Percentiles rank a stretch among this genome's conserved stretches.
phyloP scores from a whole-genome alignment of 2,113 vertebrate species.

The Pan troglodytes region NHGRI_mPanTro3-v2.1_pri NC_072402.2:53977001-53977500 shows the following conservation, averaged over 20 bases:
- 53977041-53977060: not conserved
- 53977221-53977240: not conserved
- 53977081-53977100: not conserved
- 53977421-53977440: constrained; percentile 5
- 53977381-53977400: constrained; percentile 17
- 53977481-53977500: not conserved
- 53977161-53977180: not conserved
- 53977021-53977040: not conserved
- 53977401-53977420: not conserved
- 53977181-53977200: constrained; percentile 1
- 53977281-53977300: not conserved
- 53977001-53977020: not conserved
- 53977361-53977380: not conserved
- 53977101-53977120: not conserved
- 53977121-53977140: not conserved
- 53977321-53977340: not conserved
- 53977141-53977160: not conserved
- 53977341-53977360: not conserved
- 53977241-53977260: not conserved
- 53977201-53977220: not conserved
- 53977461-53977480: not conserved
- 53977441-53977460: constrained; percentile 30
- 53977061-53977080: not conserved
- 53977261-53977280: not conserved
- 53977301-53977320: not conserved